These are phyloP conservation scores for Pseudomyrmex gracilis DNA, from an alignment of 1,140 invertebrate genomes.

Conservation along the genomic window DNA sequence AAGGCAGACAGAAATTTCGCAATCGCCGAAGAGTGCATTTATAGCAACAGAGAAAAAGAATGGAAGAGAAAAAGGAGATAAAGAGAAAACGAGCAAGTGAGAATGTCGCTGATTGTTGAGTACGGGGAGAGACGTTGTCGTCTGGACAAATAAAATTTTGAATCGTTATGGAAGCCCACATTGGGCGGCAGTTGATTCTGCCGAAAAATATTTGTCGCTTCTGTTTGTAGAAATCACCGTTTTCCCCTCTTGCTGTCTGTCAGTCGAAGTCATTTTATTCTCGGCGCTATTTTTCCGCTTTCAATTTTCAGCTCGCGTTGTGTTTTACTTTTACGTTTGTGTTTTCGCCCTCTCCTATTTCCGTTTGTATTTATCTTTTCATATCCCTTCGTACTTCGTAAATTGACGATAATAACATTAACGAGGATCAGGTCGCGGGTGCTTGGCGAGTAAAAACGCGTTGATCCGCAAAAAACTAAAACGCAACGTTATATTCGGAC, in stretches of 20 bases:
- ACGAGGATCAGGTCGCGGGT: neutral
- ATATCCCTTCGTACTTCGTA: neutral
- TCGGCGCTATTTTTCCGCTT: slow-evolving; percentile 15
- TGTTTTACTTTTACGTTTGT: neutral
- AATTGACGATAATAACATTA: slow-evolving; percentile 5
- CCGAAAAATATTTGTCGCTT: slow-evolving; percentile 44
- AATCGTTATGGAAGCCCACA: neutral
- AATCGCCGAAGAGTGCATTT: neutral
- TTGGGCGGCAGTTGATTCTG: slow-evolving; percentile 13
- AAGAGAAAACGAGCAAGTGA: neutral
- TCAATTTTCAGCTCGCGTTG: neutral
- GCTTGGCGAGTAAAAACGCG: slow-evolving; percentile 1
- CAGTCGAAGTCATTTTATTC: slow-evolving; percentile 29
- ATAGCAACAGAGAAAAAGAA: neutral
- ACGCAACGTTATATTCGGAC: neutral
- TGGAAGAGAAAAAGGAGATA: neutral
- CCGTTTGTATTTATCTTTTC: slow-evolving; percentile 9
- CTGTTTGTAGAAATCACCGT: slow-evolving; percentile 44
- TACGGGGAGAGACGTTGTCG: neutral
- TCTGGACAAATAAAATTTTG: slow-evolving; percentile 36
- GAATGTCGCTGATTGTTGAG: slow-evolving; percentile 16
- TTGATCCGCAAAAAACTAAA: slow-evolving; percentile 8
- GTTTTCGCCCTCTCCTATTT: neutral
- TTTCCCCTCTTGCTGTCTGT: slow-evolving; percentile 9
- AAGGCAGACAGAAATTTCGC: slow-evolving; percentile 25